Percentiles rank a stretch among this genome's conserved stretches.
Conservation (phyloP, 2,113 vertebrate species). For the Diadophis punctatus region DNA sequence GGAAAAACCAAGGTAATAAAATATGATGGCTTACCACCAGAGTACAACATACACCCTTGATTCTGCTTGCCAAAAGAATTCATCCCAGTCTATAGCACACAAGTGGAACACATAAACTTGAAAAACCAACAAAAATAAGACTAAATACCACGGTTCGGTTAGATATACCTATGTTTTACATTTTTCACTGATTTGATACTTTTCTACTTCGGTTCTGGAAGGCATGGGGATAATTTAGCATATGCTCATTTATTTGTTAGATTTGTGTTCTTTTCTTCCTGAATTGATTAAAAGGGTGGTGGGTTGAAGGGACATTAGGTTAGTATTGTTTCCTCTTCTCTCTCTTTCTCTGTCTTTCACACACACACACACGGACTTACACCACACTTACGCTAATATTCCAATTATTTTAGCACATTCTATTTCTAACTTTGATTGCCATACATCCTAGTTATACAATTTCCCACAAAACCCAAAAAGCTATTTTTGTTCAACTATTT, state of each 20-base stretch:
- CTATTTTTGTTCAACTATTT: neutral
- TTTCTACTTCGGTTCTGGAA: neutral
- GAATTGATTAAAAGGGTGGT: neutral
- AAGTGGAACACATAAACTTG: conserved; percentile 41
- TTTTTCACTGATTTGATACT: neutral
- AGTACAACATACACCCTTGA: conserved; percentile 58
- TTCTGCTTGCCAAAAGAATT: conserved; percentile 55
- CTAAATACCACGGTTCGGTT: neutral
- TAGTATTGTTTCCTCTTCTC: neutral
- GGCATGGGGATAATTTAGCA: neutral
- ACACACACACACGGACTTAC: neutral
- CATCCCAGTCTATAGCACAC: conserved; percentile 34
- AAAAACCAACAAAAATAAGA: conserved; percentile 40
- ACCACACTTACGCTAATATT: neutral
- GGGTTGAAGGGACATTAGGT: neutral
- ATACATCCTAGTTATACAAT: neutral
- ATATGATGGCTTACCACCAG: conserved; percentile 61
- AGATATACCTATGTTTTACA: neutral
- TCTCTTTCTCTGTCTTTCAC: neutral
- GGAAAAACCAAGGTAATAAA: conserved; percentile 61
- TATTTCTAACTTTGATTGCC: neutral
- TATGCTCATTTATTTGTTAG: neutral
- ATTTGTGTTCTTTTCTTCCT: neutral
- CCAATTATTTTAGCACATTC: neutral
- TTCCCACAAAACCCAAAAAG: neutral